These are phyloP conservation scores for Sabellastarte sp. DNA, from an alignment of 2,888 invertebrate genomes.

Conservation along the genomic window DNA sequence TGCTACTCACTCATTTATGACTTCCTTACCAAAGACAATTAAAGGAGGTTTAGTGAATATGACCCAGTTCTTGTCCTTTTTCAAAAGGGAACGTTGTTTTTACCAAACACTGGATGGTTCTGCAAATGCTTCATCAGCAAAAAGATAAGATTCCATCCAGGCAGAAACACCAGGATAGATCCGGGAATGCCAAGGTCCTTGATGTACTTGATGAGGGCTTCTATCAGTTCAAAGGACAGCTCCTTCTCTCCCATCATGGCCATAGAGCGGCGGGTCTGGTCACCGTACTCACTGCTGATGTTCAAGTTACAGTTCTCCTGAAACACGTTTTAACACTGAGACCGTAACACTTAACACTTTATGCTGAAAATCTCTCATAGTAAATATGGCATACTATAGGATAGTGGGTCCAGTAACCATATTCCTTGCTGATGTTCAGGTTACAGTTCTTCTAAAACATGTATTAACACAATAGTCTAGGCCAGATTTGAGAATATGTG, in stretches of 20 bases:
- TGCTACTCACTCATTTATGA: too few relatives aligned
- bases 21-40: too few relatives aligned
- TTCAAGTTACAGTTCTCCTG: conserved; percentile 68
- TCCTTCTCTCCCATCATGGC: conserved; percentile 83
- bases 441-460: conserved; percentile 64
- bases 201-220: conserved; percentile 68
- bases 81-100: too few relatives aligned
- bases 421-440: conserved; percentile 64
- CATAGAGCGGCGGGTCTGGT: conserved; percentile 70
- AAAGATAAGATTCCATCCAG: conserved; percentile 97
- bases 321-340: too few relatives aligned
- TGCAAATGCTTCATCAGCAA: conserved; percentile 83
- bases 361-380: too few relatives aligned
- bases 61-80: too few relatives aligned
- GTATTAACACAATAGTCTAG: too few relatives aligned
- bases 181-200: conserved; percentile 67
- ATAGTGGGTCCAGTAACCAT: conserved; percentile 65
- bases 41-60: too few relatives aligned
- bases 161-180: conserved; percentile 87
- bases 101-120: conserved; percentile 72
- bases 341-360: too few relatives aligned
- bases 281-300: conserved; percentile 58
- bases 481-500: too few relatives aligned
- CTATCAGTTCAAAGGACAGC: conserved; percentile 88
- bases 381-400: too few relatives aligned